A percentile compares a stretch with the other conserved stretches of the same genome.
These are phyloP conservation scores for Acanthosepion pharaonis DNA, from an alignment of 2,888 invertebrate genomes.

Conservation along the genomic window DNA sequence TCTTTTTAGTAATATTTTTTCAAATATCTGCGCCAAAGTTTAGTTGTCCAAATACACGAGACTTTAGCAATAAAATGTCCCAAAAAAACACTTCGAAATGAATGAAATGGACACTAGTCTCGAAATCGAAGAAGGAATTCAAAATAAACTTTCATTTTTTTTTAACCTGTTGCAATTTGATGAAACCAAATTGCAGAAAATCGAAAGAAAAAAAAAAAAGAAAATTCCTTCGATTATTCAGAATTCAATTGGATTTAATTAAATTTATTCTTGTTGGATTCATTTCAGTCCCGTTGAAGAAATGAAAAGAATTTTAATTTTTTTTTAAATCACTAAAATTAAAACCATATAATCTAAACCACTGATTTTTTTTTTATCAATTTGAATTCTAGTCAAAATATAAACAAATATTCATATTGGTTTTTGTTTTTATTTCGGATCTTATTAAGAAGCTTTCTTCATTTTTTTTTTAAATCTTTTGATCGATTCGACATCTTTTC, in stretches of 20 bases:
- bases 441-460: neutral
- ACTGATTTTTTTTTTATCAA: neutral
- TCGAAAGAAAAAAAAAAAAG: neutral
- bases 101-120: too few species aligned
- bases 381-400: neutral
- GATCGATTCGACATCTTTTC: neutral
- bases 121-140: too few species aligned
- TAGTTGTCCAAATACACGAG: too few species aligned
- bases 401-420: neutral
- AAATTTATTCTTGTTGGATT: neutral
- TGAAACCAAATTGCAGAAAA: neutral
- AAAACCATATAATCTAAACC: neutral
- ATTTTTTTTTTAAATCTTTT: neutral
- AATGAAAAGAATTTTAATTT: neutral
- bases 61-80: too few species aligned
- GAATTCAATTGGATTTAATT: neutral
- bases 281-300: neutral
- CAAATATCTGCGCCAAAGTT: too few species aligned
- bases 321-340: neutral
- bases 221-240: neutral
- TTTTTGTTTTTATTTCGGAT: neutral
- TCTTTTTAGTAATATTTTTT: too few species aligned
- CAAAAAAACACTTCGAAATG: too few species aligned
- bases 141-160: too few species aligned
- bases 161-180: too few species aligned